phyloP scores from a whole-genome alignment of 2,113 vertebrate genomes.

The Hemicordylus capensis region DNA sequence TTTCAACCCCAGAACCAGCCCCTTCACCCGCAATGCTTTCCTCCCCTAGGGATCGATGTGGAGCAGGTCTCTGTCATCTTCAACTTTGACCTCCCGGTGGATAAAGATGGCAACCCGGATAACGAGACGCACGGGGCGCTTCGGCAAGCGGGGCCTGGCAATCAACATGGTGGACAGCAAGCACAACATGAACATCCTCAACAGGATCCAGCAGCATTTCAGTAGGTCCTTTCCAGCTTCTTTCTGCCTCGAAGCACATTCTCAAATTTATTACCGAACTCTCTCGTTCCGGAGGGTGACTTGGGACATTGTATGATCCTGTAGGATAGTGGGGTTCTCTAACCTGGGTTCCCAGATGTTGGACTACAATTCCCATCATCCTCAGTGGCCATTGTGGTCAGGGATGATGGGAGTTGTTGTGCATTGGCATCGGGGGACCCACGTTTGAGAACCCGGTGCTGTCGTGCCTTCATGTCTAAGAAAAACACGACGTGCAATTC shows the following conservation, averaged over 20 bases:
- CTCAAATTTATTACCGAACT: no score
- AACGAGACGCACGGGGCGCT: constrained; percentile 94
- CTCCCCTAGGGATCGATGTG: constrained; percentile 88
- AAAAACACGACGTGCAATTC: background rate
- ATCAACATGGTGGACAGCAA: constrained; percentile 94
- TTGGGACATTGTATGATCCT: no score
- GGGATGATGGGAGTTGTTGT: no score
- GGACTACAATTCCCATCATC: no score
- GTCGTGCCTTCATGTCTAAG: no score
- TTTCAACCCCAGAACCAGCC: no score
- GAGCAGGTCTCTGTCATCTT: constrained; percentile 95
- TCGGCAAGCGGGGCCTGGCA: constrained; percentile 90
- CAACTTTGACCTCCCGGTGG: constrained; percentile 94
- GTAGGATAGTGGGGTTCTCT: no score
- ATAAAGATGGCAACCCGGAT: constrained; percentile 87
- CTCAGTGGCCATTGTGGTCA: no score
- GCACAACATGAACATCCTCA: constrained; percentile 88
- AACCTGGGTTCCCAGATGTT: no score
- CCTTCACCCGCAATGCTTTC: rapidly evolving
- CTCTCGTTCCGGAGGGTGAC: background rate
- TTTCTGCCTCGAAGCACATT: rapidly evolving
- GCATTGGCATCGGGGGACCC: no score
- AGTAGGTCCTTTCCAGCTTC: constrained; percentile 73
- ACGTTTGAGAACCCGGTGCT: no score
- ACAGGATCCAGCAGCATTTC: constrained; percentile 91